Conservation (phyloP, 1,140 invertebrate species). For the Formica exsecta region DNA sequence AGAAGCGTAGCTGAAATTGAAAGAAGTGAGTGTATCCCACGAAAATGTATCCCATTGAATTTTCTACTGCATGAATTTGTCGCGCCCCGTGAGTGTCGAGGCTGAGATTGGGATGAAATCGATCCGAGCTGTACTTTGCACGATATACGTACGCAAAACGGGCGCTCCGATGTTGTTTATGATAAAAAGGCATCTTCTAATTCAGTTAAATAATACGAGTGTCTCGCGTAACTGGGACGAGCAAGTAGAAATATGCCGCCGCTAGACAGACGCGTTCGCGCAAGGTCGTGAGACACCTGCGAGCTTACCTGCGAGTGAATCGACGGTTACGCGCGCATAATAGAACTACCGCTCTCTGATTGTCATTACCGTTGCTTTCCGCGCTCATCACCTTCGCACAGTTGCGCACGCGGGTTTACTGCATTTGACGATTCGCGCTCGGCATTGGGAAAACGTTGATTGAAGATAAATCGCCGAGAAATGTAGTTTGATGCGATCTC, state of each 20-base stretch:
- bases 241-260: conserved; percentile 46
- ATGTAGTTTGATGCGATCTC: conserved; percentile 54
- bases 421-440: conserved; percentile 30
- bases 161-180: neutral
- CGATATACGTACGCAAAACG: neutral
- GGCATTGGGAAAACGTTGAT: conserved; percentile 63
- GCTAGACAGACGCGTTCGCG: conserved; percentile 68
- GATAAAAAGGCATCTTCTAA: neutral
- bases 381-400: conserved; percentile 70
- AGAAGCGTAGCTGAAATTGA: neutral
- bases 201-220: conserved; percentile 25
- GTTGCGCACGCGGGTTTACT: conserved; percentile 62
- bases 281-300: conserved; percentile 83
- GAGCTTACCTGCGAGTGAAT: conserved; percentile 65
- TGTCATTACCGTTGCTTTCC: conserved; percentile 81
- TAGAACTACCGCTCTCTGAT: conserved; percentile 76
- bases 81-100: neutral
- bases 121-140: neutral
- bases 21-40: neutral
- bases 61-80: conserved; percentile 35
- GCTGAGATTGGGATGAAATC: conserved; percentile 7
- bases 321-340: conserved; percentile 77
- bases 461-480: conserved; percentile 65
- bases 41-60: conserved; percentile 38
- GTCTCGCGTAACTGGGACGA: conserved; percentile 38